Base-by-base conservation (phyloP, 1,140 invertebrate genomes). In the Zaprionus kolodkinae region DNA sequence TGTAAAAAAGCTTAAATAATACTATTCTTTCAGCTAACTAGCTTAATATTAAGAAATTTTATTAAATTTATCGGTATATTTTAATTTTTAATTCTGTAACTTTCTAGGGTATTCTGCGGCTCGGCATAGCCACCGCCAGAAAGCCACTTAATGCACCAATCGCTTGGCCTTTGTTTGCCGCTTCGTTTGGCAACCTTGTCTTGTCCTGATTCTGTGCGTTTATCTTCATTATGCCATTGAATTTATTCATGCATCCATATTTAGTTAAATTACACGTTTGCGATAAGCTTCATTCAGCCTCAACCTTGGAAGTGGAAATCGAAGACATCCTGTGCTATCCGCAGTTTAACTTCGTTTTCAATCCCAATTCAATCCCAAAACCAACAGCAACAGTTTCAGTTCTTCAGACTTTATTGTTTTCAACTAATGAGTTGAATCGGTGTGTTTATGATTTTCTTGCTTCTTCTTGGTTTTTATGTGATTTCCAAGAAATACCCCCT, bases 211-310 rank as follows among this genome's bases (percentile, higher is more conserved):
- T 72, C 65, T 60, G 76, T 78, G 72, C 76, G 76, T 78, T 79
- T 79, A 79, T 79, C 78, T 79, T 79, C 74, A 79, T 79, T 79
- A 79, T 79, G 76, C 76, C 82, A 86, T 87, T 87, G 76, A 79
- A 82, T 79, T 79, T 82, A 79, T 74, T 77, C 76, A 82, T 74
- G 83, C 69, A 77, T 72, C 79, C 70, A 87, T 87, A 87, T 87
- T 79, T 82, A 73, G 83, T 54, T 59, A 82, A 82, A 82, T 87
- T 87, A 79, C 83, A 87, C 72, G 79, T 81, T 86, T 40, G 60
- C 71, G 75, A 86, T 86, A 79, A 78, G 78, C 54, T 59, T 30
- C 17, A 27, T 59, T 30, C 17, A 27, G 27, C 21, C 36, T 21
- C 21, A 21, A 21, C 21, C 21, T 21, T 21, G 50, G 45, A 64